Conservation (phyloP, 2,797 vertebrate species). For the Galaxias olidus region DNA sequence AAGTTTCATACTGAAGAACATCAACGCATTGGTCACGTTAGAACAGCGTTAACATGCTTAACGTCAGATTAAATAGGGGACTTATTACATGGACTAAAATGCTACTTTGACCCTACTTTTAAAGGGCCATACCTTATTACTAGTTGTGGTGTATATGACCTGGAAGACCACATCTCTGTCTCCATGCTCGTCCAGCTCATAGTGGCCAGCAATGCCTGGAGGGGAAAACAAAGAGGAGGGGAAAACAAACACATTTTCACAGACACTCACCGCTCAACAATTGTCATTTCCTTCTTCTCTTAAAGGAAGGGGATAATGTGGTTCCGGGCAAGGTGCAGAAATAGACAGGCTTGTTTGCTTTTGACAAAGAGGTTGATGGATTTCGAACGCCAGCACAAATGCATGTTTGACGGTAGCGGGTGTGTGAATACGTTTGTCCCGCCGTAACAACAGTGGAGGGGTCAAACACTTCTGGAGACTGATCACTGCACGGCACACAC, state of each 20-base stretch:
- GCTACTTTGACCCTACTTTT: no score
- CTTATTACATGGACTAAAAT: not conserved
- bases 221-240: slow-evolving; percentile 7
- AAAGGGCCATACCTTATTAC: slow-evolving; percentile 73
- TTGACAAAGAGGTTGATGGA: no score
- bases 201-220: slow-evolving; percentile 77
- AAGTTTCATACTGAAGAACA: slow-evolving; percentile 72
- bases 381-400: no score
- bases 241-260: slow-evolving; percentile 21
- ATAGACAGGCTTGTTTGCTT: no score
- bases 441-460: no score
- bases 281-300: slow-evolving; percentile 6
- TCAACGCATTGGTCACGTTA: not conserved
- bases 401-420: no score
- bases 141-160: slow-evolving; percentile 79
- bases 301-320: not conserved
- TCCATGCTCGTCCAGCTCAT: slow-evolving; percentile 82
- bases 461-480: no score
- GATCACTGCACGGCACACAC: not conserved
- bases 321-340: no score
- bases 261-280: slow-evolving; percentile 1
- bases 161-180: slow-evolving; percentile 84
- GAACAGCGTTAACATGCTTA: no score
- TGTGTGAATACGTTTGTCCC: no score
- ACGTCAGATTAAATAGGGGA: no score